A percentile compares a stretch with the other conserved stretches of the same genome.
These are phyloP conservation scores for Jaculus jaculus DNA, from an alignment of 2,113 vertebrate species.

Conservation along the genomic window DNA sequence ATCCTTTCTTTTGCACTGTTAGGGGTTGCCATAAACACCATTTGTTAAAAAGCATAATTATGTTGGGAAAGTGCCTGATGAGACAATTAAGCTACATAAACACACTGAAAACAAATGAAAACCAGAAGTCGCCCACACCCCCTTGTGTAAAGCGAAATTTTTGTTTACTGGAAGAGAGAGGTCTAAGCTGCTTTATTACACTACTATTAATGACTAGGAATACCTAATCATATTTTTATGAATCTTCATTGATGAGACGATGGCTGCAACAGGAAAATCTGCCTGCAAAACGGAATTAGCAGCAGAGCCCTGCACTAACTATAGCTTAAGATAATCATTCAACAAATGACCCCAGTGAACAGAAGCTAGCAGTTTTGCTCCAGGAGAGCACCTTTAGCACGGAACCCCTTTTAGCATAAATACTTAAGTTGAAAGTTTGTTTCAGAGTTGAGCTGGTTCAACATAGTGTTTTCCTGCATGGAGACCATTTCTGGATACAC, in stretches of 20 bases:
- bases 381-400: accelerated
- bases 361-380: background rate
- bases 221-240: background rate
- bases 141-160: slow-evolving; percentile 69
- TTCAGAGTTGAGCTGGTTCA: background rate
- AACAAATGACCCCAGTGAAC: background rate
- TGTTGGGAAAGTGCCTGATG: slow-evolving; percentile 72
- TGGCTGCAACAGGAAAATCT: slow-evolving; percentile 23
- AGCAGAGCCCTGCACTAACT: accelerated
- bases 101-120: slow-evolving; percentile 74
- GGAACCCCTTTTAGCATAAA: background rate
- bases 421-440: background rate
- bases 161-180: background rate
- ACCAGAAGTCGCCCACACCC: slow-evolving; percentile 75
- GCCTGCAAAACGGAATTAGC: background rate
- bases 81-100: slow-evolving; percentile 71
- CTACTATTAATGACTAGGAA: slow-evolving; percentile 54
- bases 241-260: slow-evolving; percentile 1
- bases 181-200: slow-evolving; percentile 41
- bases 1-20: slow-evolving; percentile 73
- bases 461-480: background rate
- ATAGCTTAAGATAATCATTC: background rate
- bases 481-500: background rate
- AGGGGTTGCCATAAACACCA: slow-evolving; percentile 82
- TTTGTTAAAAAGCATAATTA: slow-evolving; percentile 71